These are phyloP conservation scores for Ischnura elegans DNA, from an alignment of 2,888 invertebrate species.

Conservation along the genomic window DNA sequence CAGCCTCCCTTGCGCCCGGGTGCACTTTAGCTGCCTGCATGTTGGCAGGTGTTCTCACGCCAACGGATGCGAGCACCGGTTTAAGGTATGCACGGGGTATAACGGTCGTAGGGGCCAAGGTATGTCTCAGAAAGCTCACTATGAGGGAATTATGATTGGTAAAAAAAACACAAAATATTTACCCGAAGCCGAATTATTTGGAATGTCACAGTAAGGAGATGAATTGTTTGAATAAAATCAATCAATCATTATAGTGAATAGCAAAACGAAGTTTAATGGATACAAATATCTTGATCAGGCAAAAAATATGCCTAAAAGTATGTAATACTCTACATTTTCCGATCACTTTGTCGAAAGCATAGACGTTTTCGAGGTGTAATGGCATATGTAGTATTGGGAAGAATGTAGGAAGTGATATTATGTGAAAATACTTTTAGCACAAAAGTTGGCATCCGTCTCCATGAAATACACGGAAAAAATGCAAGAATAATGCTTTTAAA, in stretches of 20 bases:
- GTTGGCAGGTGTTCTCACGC: slow-evolving; percentile 55
- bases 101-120: background rate
- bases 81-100: background rate
- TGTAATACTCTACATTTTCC: too few relatives aligned
- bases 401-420: too few relatives aligned
- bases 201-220: background rate
- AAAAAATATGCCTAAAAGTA: too few relatives aligned
- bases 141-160: background rate
- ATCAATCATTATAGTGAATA: background rate
- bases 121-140: background rate
- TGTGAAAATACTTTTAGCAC: too few relatives aligned
- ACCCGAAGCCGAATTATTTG: background rate
- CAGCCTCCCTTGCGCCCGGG: slow-evolving; percentile 2
- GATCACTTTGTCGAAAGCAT: too few relatives aligned
- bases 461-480: too few relatives aligned
- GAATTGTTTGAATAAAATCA: background rate
- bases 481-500: too few relatives aligned
- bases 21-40: slow-evolving; percentile 55
- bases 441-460: too few relatives aligned
- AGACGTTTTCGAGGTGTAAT: too few relatives aligned
- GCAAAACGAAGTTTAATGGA: too few relatives aligned
- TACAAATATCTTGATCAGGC: too few relatives aligned
- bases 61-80: background rate
- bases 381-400: too few relatives aligned
- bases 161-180: background rate